Evolutionary conservation across 2,113 vertebrate genomes (phyloP), one percentile per base, ranked within the genome.

Genomic region (Petrocephalus microphthalmus): DNA sequence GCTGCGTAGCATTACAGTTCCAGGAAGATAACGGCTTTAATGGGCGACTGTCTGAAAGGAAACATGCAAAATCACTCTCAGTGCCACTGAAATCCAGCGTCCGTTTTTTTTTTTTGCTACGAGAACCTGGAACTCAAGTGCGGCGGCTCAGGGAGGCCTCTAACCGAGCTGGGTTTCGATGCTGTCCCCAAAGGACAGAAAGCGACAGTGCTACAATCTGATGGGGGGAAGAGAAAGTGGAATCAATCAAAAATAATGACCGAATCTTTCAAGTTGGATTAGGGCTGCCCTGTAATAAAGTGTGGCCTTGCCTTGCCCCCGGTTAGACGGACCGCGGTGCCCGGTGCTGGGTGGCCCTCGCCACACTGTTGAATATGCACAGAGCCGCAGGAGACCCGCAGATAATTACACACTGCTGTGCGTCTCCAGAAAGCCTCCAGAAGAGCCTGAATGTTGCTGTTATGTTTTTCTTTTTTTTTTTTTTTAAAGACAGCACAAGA

Each of bases 251-350:
- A 96, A 97, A 97, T 97, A 97, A 97, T 96, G 96, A 96, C 95
- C 95, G 96, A 96, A 97, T 97, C 96, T 97, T 97, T 97, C 96
- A 97, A 97, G 96, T 97, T 97, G 96, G 96, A 97, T 97, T 96
- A 97, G 95, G 95, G 96, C 96, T 95, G 93, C 95, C 81, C 96
- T 96, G 95, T 97, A 97, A 97, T 97, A 96, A 97, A 96, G 95
- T 96, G 95, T 94, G 95, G 96, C 95, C 96, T 96, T 96, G 95
- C 97, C 74, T 81, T 95, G 2, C 17, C 10, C 29, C 33, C 29
- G 74, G 81, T 33, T 88, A 89, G 90, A 94, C 94, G 96, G 95
- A 95, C 96, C 94, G 95, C 95, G 25, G n/a, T 53, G 84, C n/a
- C 15, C 3, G 87, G 64, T 54, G 84, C 51, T 96, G 95, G 94